Evolutionary conservation across 64 coral and sea anemone species (phyloP).

Genomic region (Montipora foliosa): DNA sequence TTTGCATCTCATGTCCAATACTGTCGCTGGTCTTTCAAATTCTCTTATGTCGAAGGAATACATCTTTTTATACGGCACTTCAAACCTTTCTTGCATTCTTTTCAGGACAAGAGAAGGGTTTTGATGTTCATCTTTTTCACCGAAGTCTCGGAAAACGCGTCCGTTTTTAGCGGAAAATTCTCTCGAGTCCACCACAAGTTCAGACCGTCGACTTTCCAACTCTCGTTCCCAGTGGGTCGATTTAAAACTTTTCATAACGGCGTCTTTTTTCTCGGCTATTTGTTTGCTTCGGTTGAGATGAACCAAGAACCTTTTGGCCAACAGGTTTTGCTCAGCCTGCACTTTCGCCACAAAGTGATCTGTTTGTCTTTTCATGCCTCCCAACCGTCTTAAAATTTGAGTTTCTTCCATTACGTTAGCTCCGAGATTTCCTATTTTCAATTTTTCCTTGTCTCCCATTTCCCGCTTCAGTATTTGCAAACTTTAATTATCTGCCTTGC

Average conservation of each 20-base stretch:
- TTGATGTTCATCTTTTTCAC: background rate
- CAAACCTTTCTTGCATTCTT: constrained; percentile 68
- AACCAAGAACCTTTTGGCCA: constrained; percentile 78
- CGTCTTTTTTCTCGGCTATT: constrained; percentile 77
- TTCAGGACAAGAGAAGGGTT: constrained; percentile 56
- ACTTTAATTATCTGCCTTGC: background rate
- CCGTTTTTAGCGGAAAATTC: background rate
- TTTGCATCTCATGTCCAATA: constrained; percentile 71
- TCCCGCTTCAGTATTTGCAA: background rate
- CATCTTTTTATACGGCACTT: constrained; percentile 87
- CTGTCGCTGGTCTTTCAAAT: constrained; percentile 53
- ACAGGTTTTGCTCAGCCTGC: constrained; percentile 52
- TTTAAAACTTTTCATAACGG: constrained; percentile 62
- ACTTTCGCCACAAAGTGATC: constrained; percentile 51
- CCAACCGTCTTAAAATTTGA: constrained; percentile 58
- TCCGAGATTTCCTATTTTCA: constrained; percentile 73
- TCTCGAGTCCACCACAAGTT: background rate
- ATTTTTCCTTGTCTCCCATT: constrained; percentile 79
- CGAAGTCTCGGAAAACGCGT: background rate
- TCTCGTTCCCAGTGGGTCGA: constrained; percentile 48
- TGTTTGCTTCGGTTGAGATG: constrained; percentile 64
- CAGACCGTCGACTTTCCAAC: constrained; percentile 23
- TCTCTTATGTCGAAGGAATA: constrained; percentile 61
- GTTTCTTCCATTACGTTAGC: constrained; percentile 80
- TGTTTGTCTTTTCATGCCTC: constrained; percentile 67